Conservation (phyloP, 2,888 invertebrate genomes). For the Metopia argyrocephala region DNA sequence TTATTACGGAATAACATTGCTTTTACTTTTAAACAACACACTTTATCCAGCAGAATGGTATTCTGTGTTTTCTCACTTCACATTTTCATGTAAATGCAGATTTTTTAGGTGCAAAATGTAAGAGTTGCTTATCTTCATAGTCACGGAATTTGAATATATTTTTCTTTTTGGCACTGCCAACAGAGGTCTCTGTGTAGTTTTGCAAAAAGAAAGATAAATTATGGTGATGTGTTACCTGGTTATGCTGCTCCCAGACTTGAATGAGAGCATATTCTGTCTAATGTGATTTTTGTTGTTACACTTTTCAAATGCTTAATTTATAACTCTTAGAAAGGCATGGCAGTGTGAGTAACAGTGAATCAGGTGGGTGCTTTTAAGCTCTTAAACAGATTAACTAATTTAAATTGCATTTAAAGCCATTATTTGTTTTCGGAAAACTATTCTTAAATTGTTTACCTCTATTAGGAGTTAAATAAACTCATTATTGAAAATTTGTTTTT, state of each 20-base stretch:
- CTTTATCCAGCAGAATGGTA: background rate
- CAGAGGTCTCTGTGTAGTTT: slow-evolving; percentile 9
- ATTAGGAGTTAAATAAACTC: no score
- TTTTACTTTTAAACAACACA: background rate
- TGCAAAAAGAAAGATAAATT: slow-evolving; percentile 29
- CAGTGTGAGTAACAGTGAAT: no score
- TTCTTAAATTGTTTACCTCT: no score
- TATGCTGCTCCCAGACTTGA: background rate
- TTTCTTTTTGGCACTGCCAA: background rate
- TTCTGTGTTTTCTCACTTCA: background rate
- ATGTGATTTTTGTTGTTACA: background rate
- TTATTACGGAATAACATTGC: background rate
- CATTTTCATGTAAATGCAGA: no score
- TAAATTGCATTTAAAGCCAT: no score
- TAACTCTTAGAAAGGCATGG: slow-evolving; percentile 8
- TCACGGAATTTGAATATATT: background rate
- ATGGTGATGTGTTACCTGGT: background rate
- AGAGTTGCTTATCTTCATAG: background rate
- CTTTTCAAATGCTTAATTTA: slow-evolving; percentile 31
- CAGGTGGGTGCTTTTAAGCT: no score
- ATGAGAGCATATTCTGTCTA: background rate
- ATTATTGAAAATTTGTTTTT: no score
- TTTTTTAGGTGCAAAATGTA: background rate
- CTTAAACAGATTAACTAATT: no score
- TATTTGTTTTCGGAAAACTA: no score